Evolutionary conservation across 2,888 invertebrate species (phyloP), one percentile per base, ranked within the genome.

Genomic region (Phoronis australis): DNA sequence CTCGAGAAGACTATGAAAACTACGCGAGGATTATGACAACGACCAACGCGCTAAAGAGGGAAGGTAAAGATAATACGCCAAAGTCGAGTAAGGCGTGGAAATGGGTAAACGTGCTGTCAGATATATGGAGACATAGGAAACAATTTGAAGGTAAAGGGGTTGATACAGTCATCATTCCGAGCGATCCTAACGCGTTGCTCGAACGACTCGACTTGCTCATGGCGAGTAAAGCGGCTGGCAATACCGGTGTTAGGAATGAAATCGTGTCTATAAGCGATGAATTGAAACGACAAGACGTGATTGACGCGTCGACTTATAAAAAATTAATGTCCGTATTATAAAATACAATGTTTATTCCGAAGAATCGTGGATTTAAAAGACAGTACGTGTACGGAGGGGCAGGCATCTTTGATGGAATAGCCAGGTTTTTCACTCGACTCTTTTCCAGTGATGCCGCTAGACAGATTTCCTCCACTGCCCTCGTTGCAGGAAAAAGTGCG

Each of bases 341-440:
- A 50, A 46, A 50, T n/a, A 37, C 20, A 27, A 50, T 50, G 45
- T 39, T 50, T 35, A 26, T 51, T 37, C 27, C 47, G 39, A 47
- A 42, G 22, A 47, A 51, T 47, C 41, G 51, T 37, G 42, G 47
- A 37, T 51, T 42, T 51, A 51, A 47, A 50, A 50, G 42, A 47
- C 35, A 47, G 24, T 47, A 51, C 26, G 51, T 51, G 37, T 42
- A 37, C 47, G 51, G 47, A n/a, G 50, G 50, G 42, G 31, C 51
- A 37, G 47, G 42, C 26, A 38, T 51, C 26, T 51, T 51, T 42
- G 47, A 51, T 21, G 38, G 37, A 20, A 42, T 51, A 15, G 47
- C 47, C n/a, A 51, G 9, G 15, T 22, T 23, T 42, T 42, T 42
- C 18, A 4, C 42, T 3, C 2, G 47, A 42, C 4, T 51, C 24